Conservation (phyloP, 2,797 vertebrate species). For the Mormyrops attenuatus region DNA sequence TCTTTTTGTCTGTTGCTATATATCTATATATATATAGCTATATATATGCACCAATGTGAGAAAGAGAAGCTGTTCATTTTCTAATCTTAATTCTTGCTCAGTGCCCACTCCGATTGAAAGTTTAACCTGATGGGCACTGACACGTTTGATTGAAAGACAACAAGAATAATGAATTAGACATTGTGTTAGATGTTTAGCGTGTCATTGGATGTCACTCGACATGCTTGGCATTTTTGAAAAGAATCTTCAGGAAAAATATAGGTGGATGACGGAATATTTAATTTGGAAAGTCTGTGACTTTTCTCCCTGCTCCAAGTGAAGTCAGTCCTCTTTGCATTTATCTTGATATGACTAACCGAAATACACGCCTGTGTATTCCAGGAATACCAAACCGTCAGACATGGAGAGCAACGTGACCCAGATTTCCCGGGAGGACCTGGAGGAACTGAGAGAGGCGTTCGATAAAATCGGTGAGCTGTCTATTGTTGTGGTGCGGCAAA, state of each 20-base stretch:
- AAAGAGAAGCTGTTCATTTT: background rate
- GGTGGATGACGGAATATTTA: background rate
- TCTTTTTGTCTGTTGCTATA: background rate
- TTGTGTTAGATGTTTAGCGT: background rate
- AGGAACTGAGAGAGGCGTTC: conserved; percentile 87
- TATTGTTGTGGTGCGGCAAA: background rate
- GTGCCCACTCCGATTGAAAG: background rate
- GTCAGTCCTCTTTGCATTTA: background rate
- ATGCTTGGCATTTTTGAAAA: background rate
- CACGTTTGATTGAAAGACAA: background rate
- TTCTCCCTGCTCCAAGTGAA: background rate
- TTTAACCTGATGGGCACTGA: background rate
- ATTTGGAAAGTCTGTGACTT: background rate
- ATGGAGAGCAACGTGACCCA: conserved; percentile 84
- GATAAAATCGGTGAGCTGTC: conserved; percentile 78
- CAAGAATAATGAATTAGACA: background rate
- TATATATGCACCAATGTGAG: background rate
- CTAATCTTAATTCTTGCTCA: background rate
- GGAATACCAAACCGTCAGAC: conserved; percentile 1
- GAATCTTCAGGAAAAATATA: background rate
- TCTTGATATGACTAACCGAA: background rate
- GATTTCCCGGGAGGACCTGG: conserved; percentile 85
- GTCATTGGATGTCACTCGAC: background rate
- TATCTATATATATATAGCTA: too few relatives aligned
- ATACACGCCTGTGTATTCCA: background rate